These are phyloP conservation scores for Cryptophagus acutangulus DNA, from an alignment of 2,888 invertebrate genomes.

Conservation along the genomic window DNA sequence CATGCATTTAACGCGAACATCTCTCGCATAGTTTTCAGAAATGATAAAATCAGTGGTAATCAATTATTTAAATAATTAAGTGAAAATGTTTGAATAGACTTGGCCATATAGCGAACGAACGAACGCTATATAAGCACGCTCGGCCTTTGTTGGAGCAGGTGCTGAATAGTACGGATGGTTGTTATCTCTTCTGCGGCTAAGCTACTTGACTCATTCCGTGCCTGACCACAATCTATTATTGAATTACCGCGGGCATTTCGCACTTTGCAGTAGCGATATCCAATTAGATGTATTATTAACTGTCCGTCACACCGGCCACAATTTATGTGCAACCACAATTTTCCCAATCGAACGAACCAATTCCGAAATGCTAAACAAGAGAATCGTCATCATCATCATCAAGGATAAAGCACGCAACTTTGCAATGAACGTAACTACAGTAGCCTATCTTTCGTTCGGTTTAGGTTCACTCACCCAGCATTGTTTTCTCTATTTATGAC, in stretches of 20 bases:
- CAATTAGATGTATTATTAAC: constrained; percentile 40
- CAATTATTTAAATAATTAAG: constrained; percentile 5
- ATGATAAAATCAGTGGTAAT: too few relatives aligned
- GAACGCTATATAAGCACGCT: not conserved
- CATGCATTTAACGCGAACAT: too few relatives aligned
- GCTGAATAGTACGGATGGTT: constrained; percentile 3
- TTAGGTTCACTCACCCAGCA: constrained; percentile 36
- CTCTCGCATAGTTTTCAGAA: too few relatives aligned
- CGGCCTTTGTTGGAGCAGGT: constrained; percentile 5
- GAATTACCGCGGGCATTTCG: constrained; percentile 27
- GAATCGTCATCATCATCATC: too few relatives aligned
- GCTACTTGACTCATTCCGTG: constrained; percentile 22
- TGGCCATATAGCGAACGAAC: not conserved
- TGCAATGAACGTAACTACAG: constrained; percentile 19
- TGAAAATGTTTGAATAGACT: constrained; percentile 5
- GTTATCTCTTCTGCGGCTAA: constrained; percentile 3
- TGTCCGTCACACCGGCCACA: constrained; percentile 25
- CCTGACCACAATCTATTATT: constrained; percentile 28
- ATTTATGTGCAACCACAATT: too few relatives aligned
- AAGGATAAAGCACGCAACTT: constrained; percentile 5
- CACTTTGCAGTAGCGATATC: constrained; percentile 34
- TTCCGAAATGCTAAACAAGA: too few relatives aligned
- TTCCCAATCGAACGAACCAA: too few relatives aligned
- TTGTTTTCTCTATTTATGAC: constrained; percentile 36
- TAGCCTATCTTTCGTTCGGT: constrained; percentile 21